Evolutionary conservation across 2,113 vertebrate species (phyloP).

Genomic region (Xyrauchen texanus): DNA sequence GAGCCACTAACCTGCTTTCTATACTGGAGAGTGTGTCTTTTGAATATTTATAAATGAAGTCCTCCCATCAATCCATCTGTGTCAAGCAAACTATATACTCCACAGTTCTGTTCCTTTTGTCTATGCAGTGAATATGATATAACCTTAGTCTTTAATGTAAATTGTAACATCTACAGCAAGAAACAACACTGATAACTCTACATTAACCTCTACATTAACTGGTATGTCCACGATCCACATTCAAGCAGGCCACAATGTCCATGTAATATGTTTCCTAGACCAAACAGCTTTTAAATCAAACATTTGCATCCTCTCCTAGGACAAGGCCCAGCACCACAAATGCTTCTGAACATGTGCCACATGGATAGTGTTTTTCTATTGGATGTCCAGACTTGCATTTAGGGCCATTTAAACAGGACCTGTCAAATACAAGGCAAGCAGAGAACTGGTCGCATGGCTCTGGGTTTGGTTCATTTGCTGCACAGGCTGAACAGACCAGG

Average conservation of each 20-base stretch:
- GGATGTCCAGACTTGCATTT: slow-evolving; percentile 72
- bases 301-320: slow-evolving; percentile 15
- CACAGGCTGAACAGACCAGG: slow-evolving; percentile 65
- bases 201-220: not conserved
- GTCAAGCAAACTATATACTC: too few relatives aligned
- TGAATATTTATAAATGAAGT: too few relatives aligned
- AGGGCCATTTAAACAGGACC: slow-evolving; percentile 73
- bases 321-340: slow-evolving; percentile 31
- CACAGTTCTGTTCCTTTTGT: too few relatives aligned
- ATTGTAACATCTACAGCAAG: not conserved
- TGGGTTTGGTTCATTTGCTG: slow-evolving; percentile 67
- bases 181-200: not conserved
- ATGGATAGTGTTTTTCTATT: slow-evolving; percentile 58
- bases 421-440: slow-evolving; percentile 69
- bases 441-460: slow-evolving; percentile 67
- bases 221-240: not conserved
- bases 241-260: slow-evolving; percentile 11
- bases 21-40: too few relatives aligned
- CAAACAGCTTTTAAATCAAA: slow-evolving; percentile 13
- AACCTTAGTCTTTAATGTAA: too few relatives aligned
- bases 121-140: too few relatives aligned
- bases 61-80: too few relatives aligned
- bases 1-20: too few relatives aligned
- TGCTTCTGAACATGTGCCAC: slow-evolving; percentile 60
- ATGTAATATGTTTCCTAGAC: slow-evolving; percentile 37